Percentiles rank a stretch among this genome's conserved stretches.
Conservation (phyloP, 2,888 invertebrate genomes). For the Conchocele bisecta region DNA sequence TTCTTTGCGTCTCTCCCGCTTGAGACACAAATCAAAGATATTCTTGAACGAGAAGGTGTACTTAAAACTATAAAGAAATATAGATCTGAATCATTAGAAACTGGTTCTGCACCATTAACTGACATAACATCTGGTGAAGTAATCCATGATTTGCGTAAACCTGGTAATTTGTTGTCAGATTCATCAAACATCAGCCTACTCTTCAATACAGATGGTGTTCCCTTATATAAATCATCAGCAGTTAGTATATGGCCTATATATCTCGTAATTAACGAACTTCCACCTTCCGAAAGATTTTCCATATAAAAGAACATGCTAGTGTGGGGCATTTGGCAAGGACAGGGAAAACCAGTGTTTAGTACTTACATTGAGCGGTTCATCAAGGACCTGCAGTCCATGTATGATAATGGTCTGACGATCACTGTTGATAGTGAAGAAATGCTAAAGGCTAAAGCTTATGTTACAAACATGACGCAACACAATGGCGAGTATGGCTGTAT, state of each 20-base stretch:
- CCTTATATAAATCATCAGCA: constrained; percentile 16
- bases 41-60: constrained; percentile 18
- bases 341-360: constrained; percentile 30
- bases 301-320: constrained; percentile 31
- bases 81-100: not conserved
- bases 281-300: constrained; percentile 19
- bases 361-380: constrained; percentile 31
- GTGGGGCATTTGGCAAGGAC: constrained; percentile 49
- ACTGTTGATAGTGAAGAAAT: not conserved
- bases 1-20: constrained; percentile 16
- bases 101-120: not conserved
- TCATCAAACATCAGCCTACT: constrained; percentile 3
- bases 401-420: constrained; percentile 14
- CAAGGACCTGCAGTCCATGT: constrained; percentile 20
- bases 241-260: constrained; percentile 20
- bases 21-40: constrained; percentile 16
- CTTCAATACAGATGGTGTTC: constrained; percentile 24
- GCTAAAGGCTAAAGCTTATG: constrained; percentile 34
- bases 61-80: not conserved
- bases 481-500: constrained; percentile 41
- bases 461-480: constrained; percentile 36
- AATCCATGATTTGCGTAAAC: not conserved
- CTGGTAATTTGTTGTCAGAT: constrained; percentile 8
- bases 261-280: constrained; percentile 35
- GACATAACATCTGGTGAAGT: constrained; percentile 13